These are phyloP conservation scores for Quadroppia sp. DNA, from an alignment of 2,888 invertebrate genomes.

Conservation along the genomic window DNA sequence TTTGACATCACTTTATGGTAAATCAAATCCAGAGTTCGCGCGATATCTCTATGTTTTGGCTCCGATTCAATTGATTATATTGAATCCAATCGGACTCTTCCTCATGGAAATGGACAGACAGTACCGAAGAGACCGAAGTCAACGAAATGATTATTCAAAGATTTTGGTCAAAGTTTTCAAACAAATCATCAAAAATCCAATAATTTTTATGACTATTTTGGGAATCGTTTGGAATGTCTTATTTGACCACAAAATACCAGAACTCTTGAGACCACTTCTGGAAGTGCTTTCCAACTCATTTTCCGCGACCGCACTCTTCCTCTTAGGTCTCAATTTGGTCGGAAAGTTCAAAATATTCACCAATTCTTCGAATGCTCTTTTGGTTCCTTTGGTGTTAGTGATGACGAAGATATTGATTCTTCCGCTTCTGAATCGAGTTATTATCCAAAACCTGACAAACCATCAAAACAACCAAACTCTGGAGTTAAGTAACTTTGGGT, in stretches of 20 bases:
- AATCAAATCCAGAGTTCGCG: conserved; percentile 81
- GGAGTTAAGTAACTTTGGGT: conserved; percentile 84
- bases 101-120: conserved; percentile 69
- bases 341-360: conserved; percentile 62
- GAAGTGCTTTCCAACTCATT: conserved; percentile 62
- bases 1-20: conserved; percentile 79
- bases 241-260: conserved; percentile 44
- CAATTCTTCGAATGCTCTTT: conserved; percentile 57
- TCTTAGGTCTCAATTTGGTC: conserved; percentile 75
- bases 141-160: not conserved
- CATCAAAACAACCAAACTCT: conserved; percentile 68
- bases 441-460: conserved; percentile 65
- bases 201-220: conserved; percentile 85
- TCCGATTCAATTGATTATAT: conserved; percentile 83
- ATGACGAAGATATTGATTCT: conserved; percentile 77
- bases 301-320: conserved; percentile 82
- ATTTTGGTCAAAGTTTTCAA: conserved; percentile 6
- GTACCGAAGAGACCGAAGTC: not conserved
- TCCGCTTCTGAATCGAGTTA: conserved; percentile 79
- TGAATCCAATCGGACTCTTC: conserved; percentile 86
- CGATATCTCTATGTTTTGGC: conserved; percentile 87
- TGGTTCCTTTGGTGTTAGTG: conserved; percentile 80
- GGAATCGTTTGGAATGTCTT: conserved; percentile 66
- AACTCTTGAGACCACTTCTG: conserved; percentile 43
- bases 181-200: conserved; percentile 63